A percentile compares a stretch with the other conserved stretches of the same genome.
Evolutionary conservation across 2,113 vertebrate genomes (phyloP).

Genomic region (Saguinus imperator): DNA sequence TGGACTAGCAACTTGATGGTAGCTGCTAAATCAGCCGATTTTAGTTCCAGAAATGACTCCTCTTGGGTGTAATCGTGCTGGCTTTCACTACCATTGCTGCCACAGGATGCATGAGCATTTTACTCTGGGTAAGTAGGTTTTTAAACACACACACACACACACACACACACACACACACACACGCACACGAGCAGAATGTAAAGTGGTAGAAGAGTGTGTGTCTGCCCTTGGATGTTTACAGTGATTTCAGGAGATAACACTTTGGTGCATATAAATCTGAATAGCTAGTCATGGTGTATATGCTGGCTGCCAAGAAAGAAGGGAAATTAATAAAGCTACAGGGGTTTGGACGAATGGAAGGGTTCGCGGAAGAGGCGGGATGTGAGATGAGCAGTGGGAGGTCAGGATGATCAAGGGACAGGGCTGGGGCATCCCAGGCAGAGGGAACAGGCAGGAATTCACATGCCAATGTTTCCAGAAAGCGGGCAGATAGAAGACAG

Average conservation of each 20-base stretch:
- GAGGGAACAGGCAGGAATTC: background rate
- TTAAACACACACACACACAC: background rate
- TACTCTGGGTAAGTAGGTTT: background rate
- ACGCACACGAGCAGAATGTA: rapidly evolving
- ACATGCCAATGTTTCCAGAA: background rate
- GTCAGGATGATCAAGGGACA: too few relatives aligned
- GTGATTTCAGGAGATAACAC: background rate
- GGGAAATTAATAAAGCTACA: background rate
- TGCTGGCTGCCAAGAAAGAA: background rate
- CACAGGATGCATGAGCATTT: background rate
- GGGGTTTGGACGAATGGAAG: background rate
- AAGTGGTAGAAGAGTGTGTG: background rate
- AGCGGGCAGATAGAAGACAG: rapidly evolving
- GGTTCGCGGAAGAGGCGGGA: background rate
- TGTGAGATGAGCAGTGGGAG: background rate
- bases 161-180: background rate
- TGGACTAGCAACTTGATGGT: background rate
- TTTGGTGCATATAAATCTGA: background rate
- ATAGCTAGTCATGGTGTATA: background rate
- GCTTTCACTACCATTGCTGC: background rate
- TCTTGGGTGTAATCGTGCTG: background rate
- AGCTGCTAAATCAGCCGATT: background rate
- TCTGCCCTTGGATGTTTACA: background rate
- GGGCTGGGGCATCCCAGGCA: background rate
- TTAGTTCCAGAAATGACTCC: background rate